Base-by-base conservation (phyloP, 1,140 invertebrate genomes). In the Samia ricini region DNA sequence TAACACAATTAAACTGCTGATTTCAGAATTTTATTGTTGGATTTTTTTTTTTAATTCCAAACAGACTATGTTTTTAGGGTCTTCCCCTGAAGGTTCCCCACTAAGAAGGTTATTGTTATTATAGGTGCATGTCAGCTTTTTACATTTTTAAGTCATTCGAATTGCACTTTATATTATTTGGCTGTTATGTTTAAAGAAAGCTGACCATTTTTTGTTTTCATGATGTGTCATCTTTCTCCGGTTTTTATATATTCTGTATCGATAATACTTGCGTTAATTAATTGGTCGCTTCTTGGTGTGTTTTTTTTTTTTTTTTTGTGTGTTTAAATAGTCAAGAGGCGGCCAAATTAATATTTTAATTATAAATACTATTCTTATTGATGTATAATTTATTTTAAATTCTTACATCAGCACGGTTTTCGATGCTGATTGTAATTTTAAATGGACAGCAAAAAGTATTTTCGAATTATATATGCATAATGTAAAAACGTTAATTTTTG, bases 111-210 rank as follows among this genome's bases (percentile, higher is more conserved):
- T 10, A 15, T 42, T 42, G 33, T 42, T 42, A 42, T 15, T 42
- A 56, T 26, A 42, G 12, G 52, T 51, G 49, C 60, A 58, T 59
- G 49, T 62, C 61, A 70, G 66, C 74, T 81, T 66, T 68, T 71
- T 19, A 42, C 26, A 18, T 57, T 26, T 33, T 36, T 20, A 3
- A 20, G 10, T 36, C 60, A 71, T 66, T 71, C 52, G 52, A 52
- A 58, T 56, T 24, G 56, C 64, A 71, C 68, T 63, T 60, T 54
- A 61, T 77, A 76, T 80, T 77, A 71, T 76, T 80, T 85, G 70
- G 80, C 79, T 85, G 82, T 85, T 84, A 77, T 79, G 61, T 77
- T 68, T 69, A 66, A 68, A 63, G 71, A 69, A 33, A 58, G 56
- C 49, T 67, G 58, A 67, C 33, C 64, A 49, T 68, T 66, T 63